A percentile compares a stretch with the other conserved stretches of the same genome.
phyloP scores from a whole-genome alignment of 2,113 vertebrate species.

The Ciconia boyciana region DNA sequence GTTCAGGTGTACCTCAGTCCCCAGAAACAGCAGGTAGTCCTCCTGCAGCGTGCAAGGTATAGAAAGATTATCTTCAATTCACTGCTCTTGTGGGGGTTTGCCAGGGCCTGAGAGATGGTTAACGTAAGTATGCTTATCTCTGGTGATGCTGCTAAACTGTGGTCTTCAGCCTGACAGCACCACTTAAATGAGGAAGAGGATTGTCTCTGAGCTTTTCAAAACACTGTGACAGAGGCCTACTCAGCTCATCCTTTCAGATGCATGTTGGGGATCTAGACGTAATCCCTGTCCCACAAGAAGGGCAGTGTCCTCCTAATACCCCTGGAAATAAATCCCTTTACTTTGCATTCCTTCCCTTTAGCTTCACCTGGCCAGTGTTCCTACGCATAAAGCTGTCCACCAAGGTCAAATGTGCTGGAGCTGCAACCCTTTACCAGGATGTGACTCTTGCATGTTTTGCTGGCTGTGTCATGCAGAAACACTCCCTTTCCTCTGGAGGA shows the following conservation, averaged over 20 bases:
- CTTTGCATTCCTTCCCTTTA: not conserved
- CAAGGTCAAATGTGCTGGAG: not conserved
- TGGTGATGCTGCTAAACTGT: not conserved
- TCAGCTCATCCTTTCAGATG: fast-evolving
- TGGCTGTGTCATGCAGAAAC: constrained; percentile 37
- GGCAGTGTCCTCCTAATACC: not conserved
- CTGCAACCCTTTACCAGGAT: constrained; percentile 25
- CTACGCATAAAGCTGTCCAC: not conserved
- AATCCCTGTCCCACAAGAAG: not conserved
- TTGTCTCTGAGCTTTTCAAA: not conserved
- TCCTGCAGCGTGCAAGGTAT: fast-evolving
- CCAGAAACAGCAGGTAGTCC: not conserved
- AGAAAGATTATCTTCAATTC: not conserved
- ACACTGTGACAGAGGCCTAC: fast-evolving
- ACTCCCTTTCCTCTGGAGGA: constrained; percentile 35
- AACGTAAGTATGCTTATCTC: not conserved
- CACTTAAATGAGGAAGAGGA: fast-evolving
- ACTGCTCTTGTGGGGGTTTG: fast-evolving
- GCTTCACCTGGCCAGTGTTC: not conserved
- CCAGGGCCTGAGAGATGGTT: not conserved
- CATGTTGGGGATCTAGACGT: fast-evolving
- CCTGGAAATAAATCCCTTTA: not conserved
- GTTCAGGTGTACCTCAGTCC: not conserved
- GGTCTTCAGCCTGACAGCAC: not conserved
- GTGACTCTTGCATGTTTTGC: constrained; percentile 35